Evolutionary conservation across 1,140 invertebrate species (phyloP), one percentile per base, ranked within the genome.

Genomic region (Propsilocerus akamusi): DNA sequence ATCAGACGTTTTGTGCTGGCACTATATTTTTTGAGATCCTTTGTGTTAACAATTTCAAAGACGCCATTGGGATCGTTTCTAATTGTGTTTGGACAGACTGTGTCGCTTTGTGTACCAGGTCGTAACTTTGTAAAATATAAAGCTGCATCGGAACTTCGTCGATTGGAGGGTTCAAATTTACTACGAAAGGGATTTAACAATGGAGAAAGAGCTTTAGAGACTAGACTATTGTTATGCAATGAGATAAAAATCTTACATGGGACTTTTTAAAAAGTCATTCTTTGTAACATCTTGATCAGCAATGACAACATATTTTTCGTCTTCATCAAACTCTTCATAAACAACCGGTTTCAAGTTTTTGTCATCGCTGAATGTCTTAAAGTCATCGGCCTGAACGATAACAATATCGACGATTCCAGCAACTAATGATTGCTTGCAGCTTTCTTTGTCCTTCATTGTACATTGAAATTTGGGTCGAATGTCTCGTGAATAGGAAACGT

Each of bases 401-500:
- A 41, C 30, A 47, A 60, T 48, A 49, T 65, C 63, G 1, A 59
- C 57, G 34, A 61, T 57, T 26, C 51, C 49, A 10, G 46, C 54
- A 46, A 48, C 23, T 32, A 91, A 72, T 11, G 71, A 71, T 48
- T 77, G 68, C 53, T 89, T 66, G 58, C 87, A 93, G 7, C 75
- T 73, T 0, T 68, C 63, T 11, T 72, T 64, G 0, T 62, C 59
- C 34, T 74, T 69, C 23, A 72, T 59, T 1, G 79, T 62, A 55
- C 85, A 88, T 48, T 76, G 72, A 8, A 86, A 65, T 46, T 71
- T 72, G 0, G 84, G 84, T 2, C 82, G 69, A 14, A 84, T 77
- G 55, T 85, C 76, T 49, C 81, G 72, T 0, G 81, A 78, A 58
- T 76, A 80, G 1, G 83, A 78, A 12, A 79, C 78, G 52, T 72